These are phyloP conservation scores for Allygus modestus DNA, from an alignment of 2,888 invertebrate species.

Conservation along the genomic window DNA sequence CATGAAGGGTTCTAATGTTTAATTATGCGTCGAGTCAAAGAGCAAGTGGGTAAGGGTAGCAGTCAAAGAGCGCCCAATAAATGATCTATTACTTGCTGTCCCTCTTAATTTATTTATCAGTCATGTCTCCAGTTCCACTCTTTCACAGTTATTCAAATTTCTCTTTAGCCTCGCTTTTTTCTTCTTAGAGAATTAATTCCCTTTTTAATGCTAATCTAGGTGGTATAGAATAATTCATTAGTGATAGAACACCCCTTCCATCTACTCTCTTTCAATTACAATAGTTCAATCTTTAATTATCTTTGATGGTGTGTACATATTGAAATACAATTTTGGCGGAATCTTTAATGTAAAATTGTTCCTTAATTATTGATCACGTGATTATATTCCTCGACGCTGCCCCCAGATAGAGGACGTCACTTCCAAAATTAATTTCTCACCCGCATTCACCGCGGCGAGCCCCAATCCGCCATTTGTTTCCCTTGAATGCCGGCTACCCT, in stretches of 20 bases:
- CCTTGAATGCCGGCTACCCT: slow-evolving; percentile 18
- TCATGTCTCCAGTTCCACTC: neutral
- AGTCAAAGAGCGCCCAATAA: neutral
- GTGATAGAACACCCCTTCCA: too few relatives aligned
- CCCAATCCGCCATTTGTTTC: slow-evolving; percentile 31
- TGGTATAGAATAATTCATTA: too few relatives aligned
- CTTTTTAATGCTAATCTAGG: neutral
- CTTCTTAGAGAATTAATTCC: neutral
- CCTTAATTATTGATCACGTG: too few relatives aligned
- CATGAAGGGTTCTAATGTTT: slow-evolving; percentile 5
- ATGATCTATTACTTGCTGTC: slow-evolving; percentile 13
- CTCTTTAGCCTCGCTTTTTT: too few relatives aligned
- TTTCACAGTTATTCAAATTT: too few relatives aligned
- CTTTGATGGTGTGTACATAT: too few relatives aligned
- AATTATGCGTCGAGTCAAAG: slow-evolving; percentile 26
- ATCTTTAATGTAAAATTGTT: too few relatives aligned
- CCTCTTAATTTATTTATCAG: slow-evolving; percentile 18
- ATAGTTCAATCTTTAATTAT: too few relatives aligned
- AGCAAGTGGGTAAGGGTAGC: neutral
- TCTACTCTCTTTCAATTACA: too few relatives aligned
- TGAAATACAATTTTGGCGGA: too few relatives aligned
- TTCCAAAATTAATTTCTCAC: neutral
- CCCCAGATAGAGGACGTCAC: neutral
- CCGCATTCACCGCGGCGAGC: neutral
- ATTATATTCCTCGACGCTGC: too few relatives aligned